Conservation (phyloP, 2,888 invertebrate species). For the Laspeyria flexula region DNA sequence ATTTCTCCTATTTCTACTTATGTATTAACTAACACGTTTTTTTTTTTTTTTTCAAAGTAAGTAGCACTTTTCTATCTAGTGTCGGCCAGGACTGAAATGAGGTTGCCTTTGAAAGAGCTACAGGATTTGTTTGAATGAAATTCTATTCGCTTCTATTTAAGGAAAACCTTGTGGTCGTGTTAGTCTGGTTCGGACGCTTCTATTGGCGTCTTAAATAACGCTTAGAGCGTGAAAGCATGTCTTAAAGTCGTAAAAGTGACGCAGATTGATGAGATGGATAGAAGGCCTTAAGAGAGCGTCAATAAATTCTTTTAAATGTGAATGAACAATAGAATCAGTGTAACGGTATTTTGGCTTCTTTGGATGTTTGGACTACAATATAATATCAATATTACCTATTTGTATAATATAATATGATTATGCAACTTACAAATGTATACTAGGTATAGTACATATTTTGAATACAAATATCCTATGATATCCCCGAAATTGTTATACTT, state of each 20-base stretch:
- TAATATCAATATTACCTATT: neutral
- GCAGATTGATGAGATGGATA: slow-evolving; percentile 5
- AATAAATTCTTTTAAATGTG: slow-evolving; percentile 6
- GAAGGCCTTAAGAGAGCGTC: neutral
- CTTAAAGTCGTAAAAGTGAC: slow-evolving; percentile 7
- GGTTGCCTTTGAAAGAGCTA: slow-evolving; percentile 6
- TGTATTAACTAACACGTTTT: slow-evolving; percentile 24
- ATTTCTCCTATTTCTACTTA: slow-evolving; percentile 35
- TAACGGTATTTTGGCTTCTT: neutral
- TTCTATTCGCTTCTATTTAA: slow-evolving; percentile 1
- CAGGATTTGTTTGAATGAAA: neutral
- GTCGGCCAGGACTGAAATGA: neutral
- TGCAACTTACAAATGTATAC: neutral
- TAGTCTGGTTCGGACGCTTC: neutral
- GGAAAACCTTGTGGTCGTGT: neutral
- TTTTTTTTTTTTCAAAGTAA: slow-evolving; percentile 12
- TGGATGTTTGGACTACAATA: neutral
- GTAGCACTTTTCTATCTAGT: slow-evolving; percentile 1
- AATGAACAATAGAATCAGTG: slow-evolving; percentile 9
- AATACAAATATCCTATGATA: slow-evolving; percentile 2
- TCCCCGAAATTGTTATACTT: slow-evolving; percentile 1
- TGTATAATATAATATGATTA: neutral
- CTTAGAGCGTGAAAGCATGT: slow-evolving; percentile 1
- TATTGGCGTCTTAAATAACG: slow-evolving; percentile 1
- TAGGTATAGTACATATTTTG: neutral